These are phyloP conservation scores for Biston stratarius DNA, from an alignment of 2,888 invertebrate species.

Conservation along the genomic window DNA sequence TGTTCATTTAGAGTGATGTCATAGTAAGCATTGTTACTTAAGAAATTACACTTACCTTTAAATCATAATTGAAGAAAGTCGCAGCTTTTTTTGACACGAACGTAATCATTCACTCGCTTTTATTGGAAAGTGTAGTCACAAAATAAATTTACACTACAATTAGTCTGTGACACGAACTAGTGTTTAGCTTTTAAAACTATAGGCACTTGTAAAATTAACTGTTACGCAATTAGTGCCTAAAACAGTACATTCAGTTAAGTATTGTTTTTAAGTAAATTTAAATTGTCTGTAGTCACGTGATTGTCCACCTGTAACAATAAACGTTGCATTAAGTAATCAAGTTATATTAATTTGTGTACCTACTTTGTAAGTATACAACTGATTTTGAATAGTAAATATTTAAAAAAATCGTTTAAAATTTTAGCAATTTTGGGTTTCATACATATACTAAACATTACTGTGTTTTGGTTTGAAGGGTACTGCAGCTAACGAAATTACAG, in stretches of 20 bases:
- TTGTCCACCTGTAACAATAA: slow-evolving; percentile 40
- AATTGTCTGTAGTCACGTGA: slow-evolving; percentile 19
- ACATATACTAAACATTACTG: too few relatives aligned
- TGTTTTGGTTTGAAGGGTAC: too few relatives aligned
- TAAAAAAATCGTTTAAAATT: too few relatives aligned
- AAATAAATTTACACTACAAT: slow-evolving; percentile 41
- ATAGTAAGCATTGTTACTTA: background rate
- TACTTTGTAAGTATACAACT: too few relatives aligned
- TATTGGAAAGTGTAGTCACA: slow-evolving; percentile 49
- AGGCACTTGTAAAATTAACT: slow-evolving; percentile 31
- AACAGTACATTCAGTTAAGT: background rate
- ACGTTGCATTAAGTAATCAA: background rate
- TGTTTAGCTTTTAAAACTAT: slow-evolving; percentile 10
- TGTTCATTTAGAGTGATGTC: too few relatives aligned
- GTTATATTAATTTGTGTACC: background rate
- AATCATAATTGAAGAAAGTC: slow-evolving; percentile 67
- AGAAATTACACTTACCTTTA: slow-evolving; percentile 69
- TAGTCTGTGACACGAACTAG: slow-evolving; percentile 17
- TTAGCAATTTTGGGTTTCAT: too few relatives aligned
- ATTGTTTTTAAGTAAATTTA: background rate
- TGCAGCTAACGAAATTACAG: too few relatives aligned
- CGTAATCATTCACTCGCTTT: slow-evolving; percentile 52
- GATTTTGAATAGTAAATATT: too few relatives aligned
- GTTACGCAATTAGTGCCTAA: background rate
- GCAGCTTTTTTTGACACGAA: slow-evolving; percentile 55